phyloP scores from a whole-genome alignment of 92 coral and sea anemone species.

The Ricordea florida region DNA sequence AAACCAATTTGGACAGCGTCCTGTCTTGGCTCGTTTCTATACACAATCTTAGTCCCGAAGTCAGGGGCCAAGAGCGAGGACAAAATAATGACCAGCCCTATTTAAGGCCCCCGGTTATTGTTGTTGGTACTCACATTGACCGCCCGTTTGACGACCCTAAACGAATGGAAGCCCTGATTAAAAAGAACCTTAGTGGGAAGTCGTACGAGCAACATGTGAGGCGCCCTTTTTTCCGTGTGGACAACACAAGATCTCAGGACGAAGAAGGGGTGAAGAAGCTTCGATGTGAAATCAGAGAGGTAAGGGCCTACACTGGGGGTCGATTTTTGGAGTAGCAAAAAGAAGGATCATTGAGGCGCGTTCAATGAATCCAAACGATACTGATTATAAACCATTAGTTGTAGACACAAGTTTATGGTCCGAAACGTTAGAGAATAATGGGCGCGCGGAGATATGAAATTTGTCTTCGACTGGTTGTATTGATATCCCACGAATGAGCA shows the following conservation, averaged over 20 bases:
- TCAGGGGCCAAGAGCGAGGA: not conserved
- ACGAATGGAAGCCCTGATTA: constrained; percentile 69
- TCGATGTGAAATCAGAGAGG: constrained; percentile 66
- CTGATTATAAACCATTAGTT: too few relatives aligned
- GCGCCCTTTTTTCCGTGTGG: constrained; percentile 67
- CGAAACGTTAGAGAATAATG: too few relatives aligned
- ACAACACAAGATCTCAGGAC: constrained; percentile 67
- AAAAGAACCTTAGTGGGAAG: constrained; percentile 72
- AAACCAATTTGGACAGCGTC: constrained; percentile 82
- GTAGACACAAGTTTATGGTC: too few relatives aligned
- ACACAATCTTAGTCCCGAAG: constrained; percentile 57
- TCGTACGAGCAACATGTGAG: constrained; percentile 77
- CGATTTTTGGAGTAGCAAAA: too few relatives aligned
- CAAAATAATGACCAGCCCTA: constrained; percentile 35
- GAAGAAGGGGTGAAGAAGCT: constrained; percentile 62
- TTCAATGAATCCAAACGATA: too few relatives aligned
- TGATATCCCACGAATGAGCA: too few relatives aligned
- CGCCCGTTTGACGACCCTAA: constrained; percentile 68
- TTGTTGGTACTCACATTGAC: constrained; percentile 79
- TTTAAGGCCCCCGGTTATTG: constrained; percentile 77
- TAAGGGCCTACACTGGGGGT: too few relatives aligned
- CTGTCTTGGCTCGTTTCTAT: constrained; percentile 85
- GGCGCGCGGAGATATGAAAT: too few relatives aligned
- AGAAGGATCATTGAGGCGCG: too few relatives aligned
- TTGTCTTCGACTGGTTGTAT: too few relatives aligned